These are phyloP conservation scores for Oreortyx pictus DNA, from an alignment of 2,797 vertebrate genomes.

Conservation along the genomic window DNA sequence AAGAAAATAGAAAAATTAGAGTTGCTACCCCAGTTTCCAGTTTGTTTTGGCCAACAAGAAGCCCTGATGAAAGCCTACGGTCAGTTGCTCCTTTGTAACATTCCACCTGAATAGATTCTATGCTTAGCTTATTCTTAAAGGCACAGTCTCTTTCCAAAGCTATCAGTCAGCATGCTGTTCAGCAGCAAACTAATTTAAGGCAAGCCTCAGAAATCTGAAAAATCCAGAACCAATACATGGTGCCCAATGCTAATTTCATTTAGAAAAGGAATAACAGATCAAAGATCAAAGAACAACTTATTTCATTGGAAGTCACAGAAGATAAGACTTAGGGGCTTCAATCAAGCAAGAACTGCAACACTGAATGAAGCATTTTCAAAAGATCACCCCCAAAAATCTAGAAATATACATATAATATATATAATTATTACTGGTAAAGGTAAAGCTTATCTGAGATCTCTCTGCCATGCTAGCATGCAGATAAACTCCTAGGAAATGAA, in stretches of 20 bases:
- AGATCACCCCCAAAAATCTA: background rate
- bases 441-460: background rate
- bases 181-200: background rate
- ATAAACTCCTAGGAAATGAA: background rate
- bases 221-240: background rate
- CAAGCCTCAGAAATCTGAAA: slow-evolving; percentile 21
- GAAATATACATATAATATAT: too few relatives aligned
- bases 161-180: background rate
- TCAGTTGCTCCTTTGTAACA: background rate
- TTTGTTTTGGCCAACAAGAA: background rate
- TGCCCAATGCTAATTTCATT: background rate
- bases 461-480: background rate
- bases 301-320: background rate
- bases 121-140: background rate
- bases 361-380: background rate
- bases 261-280: background rate
- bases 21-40: background rate
- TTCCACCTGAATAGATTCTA: background rate
- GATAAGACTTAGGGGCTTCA: background rate
- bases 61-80: background rate
- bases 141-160: background rate
- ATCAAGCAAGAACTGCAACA: background rate
- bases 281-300: background rate
- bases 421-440: background rate
- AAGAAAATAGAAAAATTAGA: background rate